Percentiles rank a stretch among this genome's conserved stretches.
phyloP scores from a whole-genome alignment of 2,888 invertebrate genomes.

The Metellina segmentata region DNA sequence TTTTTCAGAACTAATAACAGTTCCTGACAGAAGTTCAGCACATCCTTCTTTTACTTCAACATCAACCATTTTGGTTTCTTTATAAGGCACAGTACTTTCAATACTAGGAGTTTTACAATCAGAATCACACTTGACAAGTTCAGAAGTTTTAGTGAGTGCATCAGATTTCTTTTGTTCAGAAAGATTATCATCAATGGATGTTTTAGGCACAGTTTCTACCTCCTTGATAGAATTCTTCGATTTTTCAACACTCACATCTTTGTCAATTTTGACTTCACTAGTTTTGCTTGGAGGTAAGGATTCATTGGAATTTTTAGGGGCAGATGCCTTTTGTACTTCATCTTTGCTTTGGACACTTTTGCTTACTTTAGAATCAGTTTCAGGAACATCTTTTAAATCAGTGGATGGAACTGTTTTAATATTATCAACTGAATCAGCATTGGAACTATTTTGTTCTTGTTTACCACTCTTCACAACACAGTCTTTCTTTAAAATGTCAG shows the following conservation, averaged over 20 bases:
- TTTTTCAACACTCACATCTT: neutral
- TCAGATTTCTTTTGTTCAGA: too few species aligned
- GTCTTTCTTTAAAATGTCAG: neutral
- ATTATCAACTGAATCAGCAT: neutral
- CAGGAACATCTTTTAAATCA: neutral
- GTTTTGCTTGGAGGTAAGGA: too few species aligned
- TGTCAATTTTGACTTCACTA: neutral
- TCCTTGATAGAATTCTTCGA: neutral
- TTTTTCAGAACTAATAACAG: too few species aligned
- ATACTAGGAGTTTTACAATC: too few species aligned
- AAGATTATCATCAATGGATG: neutral
- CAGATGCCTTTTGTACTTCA: neutral
- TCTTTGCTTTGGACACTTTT: neutral
- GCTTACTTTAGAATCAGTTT: neutral
- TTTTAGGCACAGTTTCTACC: neutral
- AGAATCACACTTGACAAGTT: too few species aligned
- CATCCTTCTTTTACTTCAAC: too few species aligned
- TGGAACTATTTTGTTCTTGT: neutral
- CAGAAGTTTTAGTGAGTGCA: too few species aligned
- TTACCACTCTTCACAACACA: neutral
- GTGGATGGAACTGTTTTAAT: neutral
- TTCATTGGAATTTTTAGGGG: neutral
- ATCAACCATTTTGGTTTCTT: too few species aligned
- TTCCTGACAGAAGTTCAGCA: too few species aligned
- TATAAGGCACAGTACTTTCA: too few species aligned